phyloP scores from a whole-genome alignment of 2,888 invertebrate genomes.

The Amphipyra berbera region DNA sequence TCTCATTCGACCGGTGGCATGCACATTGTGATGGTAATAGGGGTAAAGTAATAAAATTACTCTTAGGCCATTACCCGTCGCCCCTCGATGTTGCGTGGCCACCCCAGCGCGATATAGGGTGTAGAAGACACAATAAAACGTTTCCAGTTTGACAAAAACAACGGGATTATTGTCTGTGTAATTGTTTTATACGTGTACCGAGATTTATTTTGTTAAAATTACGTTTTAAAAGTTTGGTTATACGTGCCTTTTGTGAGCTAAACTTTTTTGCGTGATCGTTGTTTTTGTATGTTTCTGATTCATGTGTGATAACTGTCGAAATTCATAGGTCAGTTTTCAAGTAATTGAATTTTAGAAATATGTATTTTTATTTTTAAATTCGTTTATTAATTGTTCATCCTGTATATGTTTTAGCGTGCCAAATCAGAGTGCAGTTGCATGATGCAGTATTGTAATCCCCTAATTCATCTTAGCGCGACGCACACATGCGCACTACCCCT shows the following conservation, averaged over 20 bases:
- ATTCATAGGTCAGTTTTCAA: background rate
- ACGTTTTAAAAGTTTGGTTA: constrained; percentile 47
- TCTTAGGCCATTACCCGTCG: constrained; percentile 88
- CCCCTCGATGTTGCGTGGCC: constrained; percentile 73
- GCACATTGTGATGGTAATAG: constrained; percentile 89
- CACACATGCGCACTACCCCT: constrained; percentile 69
- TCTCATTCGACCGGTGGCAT: constrained; percentile 84
- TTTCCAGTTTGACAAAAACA: constrained; percentile 81
- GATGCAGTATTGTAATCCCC: constrained; percentile 87
- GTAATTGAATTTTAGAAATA: background rate
- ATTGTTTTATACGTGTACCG: constrained; percentile 78
- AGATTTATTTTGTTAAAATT: constrained; percentile 69
- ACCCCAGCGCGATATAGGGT: constrained; percentile 81
- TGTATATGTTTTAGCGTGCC: constrained; percentile 79
- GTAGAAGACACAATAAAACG: constrained; percentile 81
- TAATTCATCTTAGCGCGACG: constrained; percentile 84
- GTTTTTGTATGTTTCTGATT: constrained; percentile 18
- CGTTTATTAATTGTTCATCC: constrained; percentile 64
- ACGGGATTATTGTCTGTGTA: constrained; percentile 81
- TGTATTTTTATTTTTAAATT: background rate
- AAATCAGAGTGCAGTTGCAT: constrained; percentile 90
- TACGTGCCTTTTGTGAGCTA: constrained; percentile 29
- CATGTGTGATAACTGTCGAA: background rate
- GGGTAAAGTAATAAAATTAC: constrained; percentile 90
- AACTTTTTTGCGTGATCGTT: constrained; percentile 36